Evolutionary conservation across 2,113 vertebrate genomes (phyloP), one percentile per base, ranked within the genome.

Genomic region (Pterophyllum scalare): DNA sequence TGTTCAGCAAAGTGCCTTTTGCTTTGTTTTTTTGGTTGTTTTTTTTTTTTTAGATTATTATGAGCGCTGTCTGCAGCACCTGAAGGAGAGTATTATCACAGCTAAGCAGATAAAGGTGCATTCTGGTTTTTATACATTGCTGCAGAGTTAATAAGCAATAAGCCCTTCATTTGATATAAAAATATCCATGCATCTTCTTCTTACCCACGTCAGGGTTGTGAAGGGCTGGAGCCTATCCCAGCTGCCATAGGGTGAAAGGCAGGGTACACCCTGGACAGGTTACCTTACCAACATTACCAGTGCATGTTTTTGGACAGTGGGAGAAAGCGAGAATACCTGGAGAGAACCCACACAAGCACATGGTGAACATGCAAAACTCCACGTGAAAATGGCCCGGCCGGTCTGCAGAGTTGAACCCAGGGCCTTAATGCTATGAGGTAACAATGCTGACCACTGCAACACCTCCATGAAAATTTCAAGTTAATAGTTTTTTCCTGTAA

Each of bases 161-260:
- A 52, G 17, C 20, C 3, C 26, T 72, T 72, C 65, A 52, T 72
- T 8, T 31, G 40, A 19, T 72, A 3, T 13, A 52, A 52, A 72
- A 1, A 52, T 52, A 20, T 49, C 15, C 64, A 46, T 46, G 38
- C 64, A 11, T 11, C 40, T 46, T 67, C 22, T 67, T 67, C 15
- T 26, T 67, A 46, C 46, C 46, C 40, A 67, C 46, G 22, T 67
- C 40, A 67, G 46, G 40, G 10, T 67, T 17, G 22, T 22, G 26
- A 22, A 38, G 24, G 38, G 64, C 43, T 0, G 0, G 2, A 65
- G 24, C 24, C 0, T 1, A 24, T 65, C 1, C 14, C 22, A 46
- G 3, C 22, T 65, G 38, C 43, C 62, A 26, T 10, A 65, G 62
- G n/a, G 22, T 22, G 26, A 22, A 67, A 46, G 38, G 64, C 22